Conservation (phyloP, 2,113 vertebrate genomes). For the Pelusios castaneus region DNA sequence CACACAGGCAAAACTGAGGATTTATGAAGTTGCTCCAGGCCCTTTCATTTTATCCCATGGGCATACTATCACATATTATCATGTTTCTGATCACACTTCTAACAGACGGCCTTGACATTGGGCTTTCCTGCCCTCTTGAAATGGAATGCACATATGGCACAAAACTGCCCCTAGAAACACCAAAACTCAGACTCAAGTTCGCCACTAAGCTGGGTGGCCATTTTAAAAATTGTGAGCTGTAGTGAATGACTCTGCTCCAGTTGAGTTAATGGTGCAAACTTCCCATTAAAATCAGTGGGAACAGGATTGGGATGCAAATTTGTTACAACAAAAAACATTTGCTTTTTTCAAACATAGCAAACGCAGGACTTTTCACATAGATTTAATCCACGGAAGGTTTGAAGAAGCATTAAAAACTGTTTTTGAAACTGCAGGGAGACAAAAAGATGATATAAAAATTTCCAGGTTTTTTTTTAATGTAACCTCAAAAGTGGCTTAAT, state of each 20-base stretch:
- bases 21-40: conserved; percentile 39
- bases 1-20: not conserved
- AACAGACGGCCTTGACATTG: conserved; percentile 65
- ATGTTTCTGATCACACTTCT: not conserved
- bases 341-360: not conserved
- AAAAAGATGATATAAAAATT: not conserved
- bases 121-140: conserved; percentile 31
- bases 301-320: not conserved
- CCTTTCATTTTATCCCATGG: conserved; percentile 15
- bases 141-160: conserved; percentile 70
- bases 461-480: not conserved
- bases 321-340: not conserved
- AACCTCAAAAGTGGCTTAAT: not conserved
- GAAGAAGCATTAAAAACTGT: not conserved
- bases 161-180: conserved; percentile 62
- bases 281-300: not conserved
- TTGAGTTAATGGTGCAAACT: conserved; percentile 17
- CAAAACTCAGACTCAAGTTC: rapidly evolving
- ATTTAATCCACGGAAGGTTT: not conserved
- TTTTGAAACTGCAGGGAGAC: not conserved
- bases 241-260: not conserved
- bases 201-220: not conserved
- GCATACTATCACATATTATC: not conserved
- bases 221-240: conserved; percentile 9
- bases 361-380: not conserved